phyloP scores from a whole-genome alignment of 2,797 vertebrate genomes.

The Neopelma chrysocephalum region DNA sequence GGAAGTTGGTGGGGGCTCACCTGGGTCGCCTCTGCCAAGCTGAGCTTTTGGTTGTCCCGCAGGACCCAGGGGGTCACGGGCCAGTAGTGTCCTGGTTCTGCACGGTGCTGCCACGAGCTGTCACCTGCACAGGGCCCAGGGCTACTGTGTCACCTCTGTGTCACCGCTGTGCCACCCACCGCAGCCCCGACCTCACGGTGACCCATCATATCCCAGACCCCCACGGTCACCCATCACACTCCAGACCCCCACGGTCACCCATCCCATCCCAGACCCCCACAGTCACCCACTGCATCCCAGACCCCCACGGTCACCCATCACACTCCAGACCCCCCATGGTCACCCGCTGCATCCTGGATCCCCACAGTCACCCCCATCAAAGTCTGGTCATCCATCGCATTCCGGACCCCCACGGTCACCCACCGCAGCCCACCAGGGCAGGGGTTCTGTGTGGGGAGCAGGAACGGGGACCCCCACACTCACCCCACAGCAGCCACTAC shows the following conservation, averaged over 20 bases:
- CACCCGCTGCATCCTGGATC: not conserved
- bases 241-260: not conserved
- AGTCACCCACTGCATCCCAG: not conserved
- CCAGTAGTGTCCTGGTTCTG: not conserved
- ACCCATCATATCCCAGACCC: no score
- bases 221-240: not conserved
- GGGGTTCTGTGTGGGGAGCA: not conserved
- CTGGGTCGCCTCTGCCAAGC: conserved; percentile 24
- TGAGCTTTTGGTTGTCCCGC: not conserved
- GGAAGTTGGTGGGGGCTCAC: not conserved
- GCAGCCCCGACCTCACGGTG: fast-evolving
- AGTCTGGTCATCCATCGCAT: not conserved
- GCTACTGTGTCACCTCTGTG: not conserved
- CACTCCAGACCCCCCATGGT: not conserved
- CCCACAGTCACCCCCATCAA: no score
- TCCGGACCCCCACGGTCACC: no score
- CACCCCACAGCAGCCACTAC: not conserved
- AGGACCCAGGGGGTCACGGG: not conserved
- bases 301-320: not conserved
- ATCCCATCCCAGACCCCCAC: not conserved
- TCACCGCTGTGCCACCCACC: not conserved
- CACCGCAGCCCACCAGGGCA: not conserved
- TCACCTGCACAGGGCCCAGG: not conserved
- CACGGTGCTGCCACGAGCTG: not conserved
- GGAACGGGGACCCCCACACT: no score